Evolutionary conservation across 2,888 invertebrate genomes (phyloP).

Genomic region (Agapostemon virescens): DNA sequence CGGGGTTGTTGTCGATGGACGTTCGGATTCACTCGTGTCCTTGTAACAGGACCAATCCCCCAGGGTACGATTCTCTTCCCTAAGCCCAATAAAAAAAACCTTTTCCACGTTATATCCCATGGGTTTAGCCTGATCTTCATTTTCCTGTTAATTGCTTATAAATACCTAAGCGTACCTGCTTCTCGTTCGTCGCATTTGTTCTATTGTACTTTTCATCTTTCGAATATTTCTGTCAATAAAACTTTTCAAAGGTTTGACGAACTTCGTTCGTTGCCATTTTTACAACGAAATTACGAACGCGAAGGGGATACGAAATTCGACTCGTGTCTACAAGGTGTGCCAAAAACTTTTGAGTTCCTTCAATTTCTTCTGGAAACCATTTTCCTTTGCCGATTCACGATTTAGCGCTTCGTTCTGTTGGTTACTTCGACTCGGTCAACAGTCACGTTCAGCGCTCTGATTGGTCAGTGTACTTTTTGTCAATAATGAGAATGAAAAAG

Average conservation of each 20-base stretch:
- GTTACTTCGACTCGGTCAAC: too few relatives aligned
- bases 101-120: conserved; percentile 10
- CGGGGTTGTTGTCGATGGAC: conserved; percentile 13
- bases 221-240: neutral
- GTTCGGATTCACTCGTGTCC: conserved; percentile 5
- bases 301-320: too few relatives aligned
- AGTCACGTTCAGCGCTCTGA: too few relatives aligned
- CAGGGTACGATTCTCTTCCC: conserved; percentile 2
- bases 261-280: too few relatives aligned
- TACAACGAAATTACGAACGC: too few relatives aligned
- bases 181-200: neutral
- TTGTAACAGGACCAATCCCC: conserved; percentile 32
- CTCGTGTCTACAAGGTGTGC: too few relatives aligned
- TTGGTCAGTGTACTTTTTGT: too few relatives aligned
- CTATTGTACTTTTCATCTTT: neutral
- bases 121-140: conserved; percentile 16
- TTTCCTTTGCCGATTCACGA: too few relatives aligned
- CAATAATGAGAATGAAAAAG: too few relatives aligned
- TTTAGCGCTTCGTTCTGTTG: too few relatives aligned
- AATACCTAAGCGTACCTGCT: conserved; percentile 11
- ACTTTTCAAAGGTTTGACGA: neutral
- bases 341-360: too few relatives aligned
- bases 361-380: too few relatives aligned
- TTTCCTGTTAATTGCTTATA: conserved; percentile 35
- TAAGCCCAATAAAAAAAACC: conserved; percentile 30